Base-by-base conservation (phyloP, 2,888 invertebrate genomes). In the Tineola bisselliella region DNA sequence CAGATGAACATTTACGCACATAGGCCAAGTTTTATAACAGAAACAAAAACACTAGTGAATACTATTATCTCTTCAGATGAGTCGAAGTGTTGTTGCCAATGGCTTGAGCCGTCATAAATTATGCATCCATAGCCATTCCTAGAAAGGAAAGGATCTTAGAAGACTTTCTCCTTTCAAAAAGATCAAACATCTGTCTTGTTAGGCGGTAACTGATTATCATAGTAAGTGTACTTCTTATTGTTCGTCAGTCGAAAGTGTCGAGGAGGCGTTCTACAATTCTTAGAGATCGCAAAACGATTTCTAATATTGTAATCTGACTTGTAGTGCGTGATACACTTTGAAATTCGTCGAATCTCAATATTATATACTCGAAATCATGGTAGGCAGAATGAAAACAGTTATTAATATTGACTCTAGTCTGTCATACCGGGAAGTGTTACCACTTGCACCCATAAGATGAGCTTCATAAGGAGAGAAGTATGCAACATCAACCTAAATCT, bases 91-190 rank as follows among this genome's bases (percentile, higher is more conserved):
- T 38, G 31, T 31, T n/a, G 31, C 6, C 31, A 31, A 38, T 38
- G 10, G 3, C 38, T 38, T 38, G 1, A 38, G 38, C 5, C n/a
- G 38, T 48, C 15, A 48, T 48, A 48, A 48, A 48, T 54, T 54
- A 54, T 25, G 54, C 5, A 25, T 58, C 13, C 33, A 48, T n/a
- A 44, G 17, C 12, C 25, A 67, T 69, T 71, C 48, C 48, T 17
- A 52, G 61, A 63, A 61, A 73, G 68, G 78, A 83, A 78, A 81
- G 77, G 76, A 72, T 84, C 83, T 84, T 73, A 69, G n/a, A n/a
- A 83, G 86, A 86, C 86, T 84, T 84, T 84, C 86, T 77, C 82
- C 74, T 77, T 69, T 69, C 72, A 80, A 81, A 75, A 78, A 70
- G 82, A 79, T 75, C 81, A 76, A 72, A 73, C 73, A 33, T 61